Evolutionary conservation across 2,888 invertebrate species (phyloP).

Genomic region (Ochropacha duplaris): DNA sequence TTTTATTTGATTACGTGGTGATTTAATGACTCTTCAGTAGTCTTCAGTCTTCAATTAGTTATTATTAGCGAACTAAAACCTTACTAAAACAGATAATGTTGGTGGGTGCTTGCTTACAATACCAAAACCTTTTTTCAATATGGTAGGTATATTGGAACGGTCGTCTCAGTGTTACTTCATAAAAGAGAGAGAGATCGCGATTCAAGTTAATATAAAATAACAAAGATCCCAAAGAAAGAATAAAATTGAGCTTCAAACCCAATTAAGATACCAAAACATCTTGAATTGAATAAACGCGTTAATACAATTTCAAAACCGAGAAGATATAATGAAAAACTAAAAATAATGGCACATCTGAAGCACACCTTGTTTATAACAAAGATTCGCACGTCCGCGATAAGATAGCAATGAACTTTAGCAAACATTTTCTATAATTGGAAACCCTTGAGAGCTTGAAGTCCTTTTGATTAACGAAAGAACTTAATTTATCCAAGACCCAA

Average conservation of each 20-base stretch:
- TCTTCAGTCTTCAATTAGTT: no score
- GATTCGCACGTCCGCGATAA: conserved; percentile 40
- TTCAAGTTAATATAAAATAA: no score
- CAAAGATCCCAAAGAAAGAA: not conserved
- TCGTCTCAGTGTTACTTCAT: no score
- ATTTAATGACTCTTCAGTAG: no score
- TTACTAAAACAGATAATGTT: no score
- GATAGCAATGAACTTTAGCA: conserved; percentile 42
- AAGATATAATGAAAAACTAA: conserved; percentile 14
- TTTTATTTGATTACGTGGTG: no score
- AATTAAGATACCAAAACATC: not conserved
- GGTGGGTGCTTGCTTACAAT: no score
- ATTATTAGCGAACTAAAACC: no score
- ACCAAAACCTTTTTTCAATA: no score
- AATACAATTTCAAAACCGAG: conserved; percentile 16
- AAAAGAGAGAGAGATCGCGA: no score
- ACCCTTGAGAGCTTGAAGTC: conserved; percentile 17
- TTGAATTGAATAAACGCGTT: not conserved
- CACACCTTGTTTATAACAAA: conserved; percentile 28
- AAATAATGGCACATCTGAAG: conserved; percentile 20
- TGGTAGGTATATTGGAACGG: no score
- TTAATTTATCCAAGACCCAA: not conserved
- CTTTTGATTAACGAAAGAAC: conserved; percentile 34
- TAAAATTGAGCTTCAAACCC: not conserved
- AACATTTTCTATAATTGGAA: conserved; percentile 31